phyloP scores from a whole-genome alignment of 1,140 invertebrate genomes.

The Pseudomyrmex gracilis region DNA sequence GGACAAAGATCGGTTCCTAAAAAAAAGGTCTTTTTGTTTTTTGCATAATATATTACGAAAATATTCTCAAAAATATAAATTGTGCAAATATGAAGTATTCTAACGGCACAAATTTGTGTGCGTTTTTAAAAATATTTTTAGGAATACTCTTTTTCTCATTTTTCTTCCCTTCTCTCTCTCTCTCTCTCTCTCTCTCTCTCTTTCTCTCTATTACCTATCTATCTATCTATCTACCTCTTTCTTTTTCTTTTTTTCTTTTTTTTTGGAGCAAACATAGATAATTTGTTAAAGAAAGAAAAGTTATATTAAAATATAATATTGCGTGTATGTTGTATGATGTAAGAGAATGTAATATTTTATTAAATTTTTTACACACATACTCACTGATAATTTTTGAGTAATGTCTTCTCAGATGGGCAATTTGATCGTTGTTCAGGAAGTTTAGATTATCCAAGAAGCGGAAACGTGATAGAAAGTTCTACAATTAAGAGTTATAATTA shows the following conservation, averaged over 20 bases:
- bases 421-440: conserved; percentile 41
- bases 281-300: not conserved
- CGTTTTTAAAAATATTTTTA: too few relatives aligned
- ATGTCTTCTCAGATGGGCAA: conserved; percentile 5
- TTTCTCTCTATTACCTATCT: too few relatives aligned
- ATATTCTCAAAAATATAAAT: not conserved
- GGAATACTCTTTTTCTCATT: too few relatives aligned
- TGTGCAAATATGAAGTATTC: not conserved
- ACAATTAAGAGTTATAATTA: conserved; percentile 65
- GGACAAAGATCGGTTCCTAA: not conserved
- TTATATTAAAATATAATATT: not conserved
- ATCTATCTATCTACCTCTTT: too few relatives aligned
- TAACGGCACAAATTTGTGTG: too few relatives aligned
- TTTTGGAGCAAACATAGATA: not conserved
- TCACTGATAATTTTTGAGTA: not conserved
- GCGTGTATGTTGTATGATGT: too few relatives aligned
- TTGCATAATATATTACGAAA: not conserved
- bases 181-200: too few relatives aligned
- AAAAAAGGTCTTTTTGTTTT: not conserved
- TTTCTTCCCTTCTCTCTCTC: too few relatives aligned
- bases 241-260: too few relatives aligned
- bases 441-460: conserved; percentile 15
- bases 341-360: not conserved
- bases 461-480: conserved; percentile 63
- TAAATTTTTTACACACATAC: not conserved